A percentile compares a stretch with the other conserved stretches of the same genome.
Evolutionary conservation across 2,888 invertebrate species (phyloP).

Genomic region (Epinotia demarniana): DNA sequence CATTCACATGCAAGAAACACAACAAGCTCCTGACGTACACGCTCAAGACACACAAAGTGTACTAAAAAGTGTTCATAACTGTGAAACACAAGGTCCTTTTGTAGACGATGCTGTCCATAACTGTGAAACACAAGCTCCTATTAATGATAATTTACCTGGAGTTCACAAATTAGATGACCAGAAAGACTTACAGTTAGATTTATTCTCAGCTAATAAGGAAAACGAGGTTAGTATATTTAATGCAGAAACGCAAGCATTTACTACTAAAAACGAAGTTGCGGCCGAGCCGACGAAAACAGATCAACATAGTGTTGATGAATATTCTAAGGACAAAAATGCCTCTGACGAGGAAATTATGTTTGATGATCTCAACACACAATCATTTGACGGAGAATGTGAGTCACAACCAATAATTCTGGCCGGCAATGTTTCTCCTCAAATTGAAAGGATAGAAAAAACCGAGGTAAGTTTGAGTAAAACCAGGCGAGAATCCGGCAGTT

Average conservation of each 20-base stretch:
- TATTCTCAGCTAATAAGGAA: slow-evolving; percentile 62
- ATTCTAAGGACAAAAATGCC: slow-evolving; percentile 51
- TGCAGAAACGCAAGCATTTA: slow-evolving; percentile 52
- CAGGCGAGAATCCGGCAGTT: slow-evolving; percentile 56
- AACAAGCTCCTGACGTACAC: slow-evolving; percentile 40
- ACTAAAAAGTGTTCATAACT: slow-evolving; percentile 45
- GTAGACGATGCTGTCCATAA: slow-evolving; percentile 48
- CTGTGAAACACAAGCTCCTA: slow-evolving; percentile 53
- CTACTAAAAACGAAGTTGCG: slow-evolving; percentile 41
- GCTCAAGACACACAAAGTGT: slow-evolving; percentile 51
- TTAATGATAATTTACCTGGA: slow-evolving; percentile 57
- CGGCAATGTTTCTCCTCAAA: slow-evolving; percentile 31
- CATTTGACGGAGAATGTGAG: slow-evolving; percentile 59
- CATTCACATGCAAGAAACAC: slow-evolving; percentile 32
- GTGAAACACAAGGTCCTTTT: slow-evolving; percentile 53
- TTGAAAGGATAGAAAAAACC: slow-evolving; percentile 48
- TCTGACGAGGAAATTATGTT: slow-evolving; percentile 70
- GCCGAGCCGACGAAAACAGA: slow-evolving; percentile 21
- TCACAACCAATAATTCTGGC: slow-evolving; percentile 68
- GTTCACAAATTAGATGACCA: slow-evolving; percentile 63
- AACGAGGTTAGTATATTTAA: slow-evolving; percentile 57
- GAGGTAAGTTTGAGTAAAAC: slow-evolving; percentile 47
- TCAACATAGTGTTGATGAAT: slow-evolving; percentile 45
- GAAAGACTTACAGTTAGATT: slow-evolving; percentile 63
- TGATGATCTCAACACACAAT: slow-evolving; percentile 64